Percentiles rank a stretch among this genome's conserved stretches.
These are phyloP conservation scores for Calidris pugnax DNA, from an alignment of 2,113 vertebrate species.

Conservation along the genomic window DNA sequence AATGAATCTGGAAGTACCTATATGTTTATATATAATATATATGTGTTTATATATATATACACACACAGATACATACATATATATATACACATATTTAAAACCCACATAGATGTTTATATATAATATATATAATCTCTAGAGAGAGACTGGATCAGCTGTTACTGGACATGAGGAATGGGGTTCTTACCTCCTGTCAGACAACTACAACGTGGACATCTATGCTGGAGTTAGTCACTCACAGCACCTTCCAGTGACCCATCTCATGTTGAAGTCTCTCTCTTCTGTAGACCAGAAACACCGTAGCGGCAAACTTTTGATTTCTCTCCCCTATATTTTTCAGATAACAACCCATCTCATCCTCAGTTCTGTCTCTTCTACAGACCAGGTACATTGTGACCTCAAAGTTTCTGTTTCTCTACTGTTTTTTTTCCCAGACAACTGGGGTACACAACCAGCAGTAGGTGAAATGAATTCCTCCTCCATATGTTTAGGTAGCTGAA, in stretches of 20 bases:
- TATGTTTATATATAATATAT: neutral
- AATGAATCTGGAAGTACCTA: neutral
- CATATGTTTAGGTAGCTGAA: neutral
- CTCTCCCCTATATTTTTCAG: neutral
- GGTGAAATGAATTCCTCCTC: neutral
- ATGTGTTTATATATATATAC: neutral
- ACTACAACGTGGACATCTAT: fast-evolving
- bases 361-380: neutral
- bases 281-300: neutral
- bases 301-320: neutral
- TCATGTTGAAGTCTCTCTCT: neutral
- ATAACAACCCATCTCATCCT: too few relatives aligned
- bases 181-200: neutral
- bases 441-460: neutral
- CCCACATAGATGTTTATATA: neutral
- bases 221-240: neutral
- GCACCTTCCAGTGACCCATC: neutral
- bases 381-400: neutral
- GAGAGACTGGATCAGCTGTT: neutral
- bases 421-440: neutral
- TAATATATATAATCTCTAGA: neutral
- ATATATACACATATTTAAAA: neutral
- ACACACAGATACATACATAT: neutral
- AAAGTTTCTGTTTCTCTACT: neutral
- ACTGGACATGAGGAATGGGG: neutral